Conservation (phyloP, 1,140 invertebrate species). For the Sarcophaga bullata region DNA sequence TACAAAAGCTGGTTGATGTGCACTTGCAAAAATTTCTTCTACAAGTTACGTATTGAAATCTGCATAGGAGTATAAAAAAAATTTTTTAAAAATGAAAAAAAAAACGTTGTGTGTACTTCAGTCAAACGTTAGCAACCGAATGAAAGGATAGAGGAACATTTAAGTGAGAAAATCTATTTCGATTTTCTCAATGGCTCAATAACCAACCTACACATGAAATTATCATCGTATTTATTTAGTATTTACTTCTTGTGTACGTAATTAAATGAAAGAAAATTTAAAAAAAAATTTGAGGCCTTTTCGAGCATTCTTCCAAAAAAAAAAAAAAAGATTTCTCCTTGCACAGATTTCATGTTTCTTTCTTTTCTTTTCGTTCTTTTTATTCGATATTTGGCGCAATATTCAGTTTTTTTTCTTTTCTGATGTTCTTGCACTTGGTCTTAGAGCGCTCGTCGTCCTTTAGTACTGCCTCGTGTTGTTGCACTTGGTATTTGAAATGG, state of each 20-base stretch:
- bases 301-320: not conserved
- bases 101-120: not conserved
- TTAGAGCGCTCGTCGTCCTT: too few relatives aligned
- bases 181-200: not conserved
- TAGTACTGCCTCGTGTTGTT: conserved; percentile 15
- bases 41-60: too few relatives aligned
- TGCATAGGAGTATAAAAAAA: too few relatives aligned
- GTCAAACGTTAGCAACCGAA: not conserved
- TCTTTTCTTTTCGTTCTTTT: conserved; percentile 9
- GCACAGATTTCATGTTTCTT: not conserved
- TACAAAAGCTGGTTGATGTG: too few relatives aligned
- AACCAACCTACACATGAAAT: not conserved
- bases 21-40: too few relatives aligned
- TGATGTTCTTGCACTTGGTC: not conserved
- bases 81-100: too few relatives aligned
- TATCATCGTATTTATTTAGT: not conserved
- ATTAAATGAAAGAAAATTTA: not conserved
- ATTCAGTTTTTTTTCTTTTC: not conserved
- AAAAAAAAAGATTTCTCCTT: too few relatives aligned
- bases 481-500: conserved; percentile 12
- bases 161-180: not conserved
- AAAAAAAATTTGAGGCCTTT: not conserved
- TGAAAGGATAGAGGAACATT: not conserved
- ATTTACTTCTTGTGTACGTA: not conserved
- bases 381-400: conserved; percentile 16